These are phyloP conservation scores for Sternotherus odoratus DNA, from an alignment of 2,797 vertebrate genomes.

Conservation along the genomic window DNA sequence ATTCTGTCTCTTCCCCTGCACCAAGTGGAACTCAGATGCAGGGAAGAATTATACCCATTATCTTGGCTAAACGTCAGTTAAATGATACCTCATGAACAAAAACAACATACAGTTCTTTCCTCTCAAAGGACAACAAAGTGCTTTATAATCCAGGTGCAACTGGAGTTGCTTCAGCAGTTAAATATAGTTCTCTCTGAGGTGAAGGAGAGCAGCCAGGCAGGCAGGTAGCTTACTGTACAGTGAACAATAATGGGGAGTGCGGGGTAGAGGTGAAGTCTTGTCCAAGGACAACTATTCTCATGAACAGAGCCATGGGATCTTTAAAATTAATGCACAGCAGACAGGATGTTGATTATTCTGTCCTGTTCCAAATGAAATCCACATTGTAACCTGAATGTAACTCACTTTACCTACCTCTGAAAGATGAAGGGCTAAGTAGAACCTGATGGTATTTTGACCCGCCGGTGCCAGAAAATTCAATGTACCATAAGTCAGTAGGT, in stretches of 20 bases:
- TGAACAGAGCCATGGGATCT: neutral
- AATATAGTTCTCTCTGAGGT: rapidly evolving
- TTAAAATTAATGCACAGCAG: neutral
- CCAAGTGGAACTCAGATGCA: neutral
- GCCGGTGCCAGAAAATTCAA: neutral
- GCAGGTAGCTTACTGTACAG: neutral
- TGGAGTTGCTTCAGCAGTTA: neutral
- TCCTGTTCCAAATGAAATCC: rapidly evolving
- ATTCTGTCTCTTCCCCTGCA: neutral
- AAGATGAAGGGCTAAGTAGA: neutral
- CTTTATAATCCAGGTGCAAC: rapidly evolving
- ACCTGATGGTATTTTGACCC: rapidly evolving
- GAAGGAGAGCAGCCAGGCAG: rapidly evolving
- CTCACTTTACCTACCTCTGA: rapidly evolving
- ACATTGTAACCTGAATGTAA: rapidly evolving
- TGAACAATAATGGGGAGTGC: neutral
- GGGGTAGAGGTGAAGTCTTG: neutral
- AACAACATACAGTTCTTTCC: neutral
- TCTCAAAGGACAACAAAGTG: neutral
- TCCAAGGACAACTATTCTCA: rapidly evolving
- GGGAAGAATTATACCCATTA: neutral
- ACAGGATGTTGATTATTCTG: neutral
- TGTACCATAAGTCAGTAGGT: neutral
- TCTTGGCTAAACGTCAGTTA: neutral
- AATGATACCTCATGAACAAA: neutral